Evolutionary conservation across 2,888 invertebrate species (phyloP).

Genomic region (Patella pellucida): DNA sequence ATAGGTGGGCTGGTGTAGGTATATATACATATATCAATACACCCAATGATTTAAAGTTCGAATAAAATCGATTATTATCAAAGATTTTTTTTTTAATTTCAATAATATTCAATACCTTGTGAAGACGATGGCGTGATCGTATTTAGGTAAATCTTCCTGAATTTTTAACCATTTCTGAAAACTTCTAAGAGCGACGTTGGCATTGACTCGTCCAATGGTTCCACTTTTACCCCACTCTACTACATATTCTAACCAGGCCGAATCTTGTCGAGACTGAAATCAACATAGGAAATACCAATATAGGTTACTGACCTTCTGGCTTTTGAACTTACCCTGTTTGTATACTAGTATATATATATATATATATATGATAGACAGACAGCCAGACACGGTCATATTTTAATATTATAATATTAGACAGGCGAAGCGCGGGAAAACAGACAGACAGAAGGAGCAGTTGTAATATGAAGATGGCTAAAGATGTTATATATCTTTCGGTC

Average conservation of each 20-base stretch:
- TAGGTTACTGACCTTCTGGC: no score
- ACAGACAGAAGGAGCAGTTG: no score
- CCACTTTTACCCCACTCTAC: constrained; percentile 34
- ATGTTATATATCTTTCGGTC: no score
- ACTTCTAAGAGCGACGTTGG: constrained; percentile 44
- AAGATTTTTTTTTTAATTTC: neutral
- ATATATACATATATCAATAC: no score
- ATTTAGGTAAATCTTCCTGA: constrained; percentile 39
- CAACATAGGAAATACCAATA: no score
- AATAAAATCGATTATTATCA: no score
- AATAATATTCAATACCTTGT: constrained; percentile 39
- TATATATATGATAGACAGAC: neutral
- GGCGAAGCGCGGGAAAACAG: neutral
- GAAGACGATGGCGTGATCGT: constrained; percentile 55
- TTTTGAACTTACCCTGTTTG: no score
- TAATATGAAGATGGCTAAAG: no score
- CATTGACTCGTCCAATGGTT: constrained; percentile 36
- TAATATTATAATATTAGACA: neutral
- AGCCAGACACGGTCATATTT: neutral
- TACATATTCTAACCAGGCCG: constrained; percentile 46
- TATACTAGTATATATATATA: no score
- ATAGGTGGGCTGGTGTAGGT: no score
- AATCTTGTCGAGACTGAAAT: constrained; percentile 44
- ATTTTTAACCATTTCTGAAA: constrained; percentile 47
- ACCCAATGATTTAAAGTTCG: no score